These are phyloP conservation scores for Marmota flaviventris DNA, from an alignment of 2,113 vertebrate genomes.

Conservation along the genomic window DNA sequence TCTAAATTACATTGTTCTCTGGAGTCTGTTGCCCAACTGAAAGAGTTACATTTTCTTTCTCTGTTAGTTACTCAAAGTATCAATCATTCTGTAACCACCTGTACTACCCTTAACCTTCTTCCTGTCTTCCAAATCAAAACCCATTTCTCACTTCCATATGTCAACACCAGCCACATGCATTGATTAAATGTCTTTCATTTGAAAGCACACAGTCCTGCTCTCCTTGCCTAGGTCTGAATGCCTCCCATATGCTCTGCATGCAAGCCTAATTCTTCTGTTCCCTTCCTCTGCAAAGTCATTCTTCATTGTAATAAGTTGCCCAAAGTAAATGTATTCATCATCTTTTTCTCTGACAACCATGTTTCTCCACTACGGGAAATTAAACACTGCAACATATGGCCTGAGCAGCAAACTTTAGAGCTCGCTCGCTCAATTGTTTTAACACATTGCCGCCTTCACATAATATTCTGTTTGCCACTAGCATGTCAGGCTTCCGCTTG, in stretches of 20 bases:
- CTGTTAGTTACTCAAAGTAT: conserved; percentile 80
- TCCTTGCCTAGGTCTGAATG: conserved; percentile 88
- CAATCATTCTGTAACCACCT: conserved; percentile 89
- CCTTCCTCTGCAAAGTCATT: conserved; percentile 89
- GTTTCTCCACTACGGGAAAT: conserved; percentile 91
- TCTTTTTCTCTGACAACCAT: conserved; percentile 90
- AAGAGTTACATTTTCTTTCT: conserved; percentile 73
- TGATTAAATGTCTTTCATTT: conserved; percentile 89
- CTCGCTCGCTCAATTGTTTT: conserved; percentile 91
- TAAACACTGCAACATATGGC: conserved; percentile 92
- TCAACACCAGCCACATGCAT: conserved; percentile 88
- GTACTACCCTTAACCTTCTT: conserved; percentile 88
- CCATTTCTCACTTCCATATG: conserved; percentile 89
- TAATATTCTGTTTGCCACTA: conserved; percentile 90
- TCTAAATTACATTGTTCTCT: conserved; percentile 84
- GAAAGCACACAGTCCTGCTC: conserved; percentile 84
- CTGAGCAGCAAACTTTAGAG: conserved; percentile 91
- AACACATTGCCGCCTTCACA: conserved; percentile 91
- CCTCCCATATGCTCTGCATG: conserved; percentile 89
- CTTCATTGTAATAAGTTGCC: conserved; percentile 92
- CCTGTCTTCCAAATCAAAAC: conserved; percentile 89
- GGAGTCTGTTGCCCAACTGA: conserved; percentile 71
- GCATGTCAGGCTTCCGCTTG: conserved; percentile 87
- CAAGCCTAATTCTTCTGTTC: conserved; percentile 87
- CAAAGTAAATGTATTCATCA: conserved; percentile 92